phyloP scores from a whole-genome alignment of 2,113 vertebrate species.

The Plectropomus leopardus region DNA sequence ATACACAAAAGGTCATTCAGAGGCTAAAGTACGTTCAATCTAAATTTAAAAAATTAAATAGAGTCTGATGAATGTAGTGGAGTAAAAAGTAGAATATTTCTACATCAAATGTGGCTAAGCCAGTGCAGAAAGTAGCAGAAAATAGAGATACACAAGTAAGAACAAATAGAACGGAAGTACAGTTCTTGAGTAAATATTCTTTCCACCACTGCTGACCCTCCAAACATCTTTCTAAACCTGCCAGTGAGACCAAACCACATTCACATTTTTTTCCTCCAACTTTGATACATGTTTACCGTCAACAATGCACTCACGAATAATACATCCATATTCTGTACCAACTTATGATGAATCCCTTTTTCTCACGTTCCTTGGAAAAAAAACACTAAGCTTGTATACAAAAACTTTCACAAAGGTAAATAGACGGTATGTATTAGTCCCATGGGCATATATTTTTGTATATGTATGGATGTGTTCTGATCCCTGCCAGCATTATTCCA shows the following conservation, averaged over 20 bases:
- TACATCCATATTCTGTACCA: not conserved
- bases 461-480: constrained; percentile 22
- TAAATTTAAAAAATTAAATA: constrained; percentile 1
- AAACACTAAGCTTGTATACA: not conserved
- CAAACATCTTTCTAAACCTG: not conserved
- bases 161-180: not conserved
- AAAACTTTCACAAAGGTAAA: constrained; percentile 18
- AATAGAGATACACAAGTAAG: not conserved
- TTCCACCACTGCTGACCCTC: not conserved
- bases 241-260: constrained; percentile 2
- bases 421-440: constrained; percentile 7
- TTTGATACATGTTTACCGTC: not conserved
- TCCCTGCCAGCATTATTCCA: constrained; percentile 59
- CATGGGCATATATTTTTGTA: constrained; percentile 16
- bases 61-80: not conserved
- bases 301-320: not conserved
- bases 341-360: not conserved
- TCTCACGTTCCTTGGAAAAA: constrained; percentile 19
- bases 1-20: too few species aligned
- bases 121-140: not conserved
- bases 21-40: not conserved
- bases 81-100: not conserved
- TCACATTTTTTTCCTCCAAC: not conserved
- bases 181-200: not conserved
- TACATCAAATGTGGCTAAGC: not conserved